Base-by-base conservation (phyloP, 2,113 vertebrate genomes). In the Myxocyprinus asiaticus region DNA sequence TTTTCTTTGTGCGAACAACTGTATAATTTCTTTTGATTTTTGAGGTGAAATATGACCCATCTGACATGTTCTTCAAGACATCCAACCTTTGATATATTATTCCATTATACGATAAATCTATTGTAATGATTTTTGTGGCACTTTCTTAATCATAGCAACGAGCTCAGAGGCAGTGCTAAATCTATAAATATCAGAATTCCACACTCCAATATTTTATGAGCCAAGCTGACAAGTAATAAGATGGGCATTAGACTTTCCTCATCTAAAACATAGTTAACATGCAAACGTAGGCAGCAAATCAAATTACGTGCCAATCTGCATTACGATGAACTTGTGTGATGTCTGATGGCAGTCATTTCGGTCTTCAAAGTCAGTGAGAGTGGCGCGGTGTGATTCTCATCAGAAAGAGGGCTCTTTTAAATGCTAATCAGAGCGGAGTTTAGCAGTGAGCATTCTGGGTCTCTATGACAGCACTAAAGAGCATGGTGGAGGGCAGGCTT, bases 401-500 rank as follows among this genome's bases (percentile, higher is more conserved):
- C 67, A 69, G 53, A 58, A 33, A 11, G 51, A 4, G 33, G 15
- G 53, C 53, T 4, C 58, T 74, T 74, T 63, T 74, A 74, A 74
- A 63, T 63, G 72, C 45, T 74, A 74, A 74, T 74, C 58, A 14
- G 72, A 74, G 58, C 1, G 4, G 11, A 33, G 58, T 62, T 61
- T 47, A 63, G 45, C 17, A 33, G 58, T 48, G 72, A 74, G 72
- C 58, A 74, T 51, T 62, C 72, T 74, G 72, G 59, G 72, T 74
- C 72, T 63, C 72, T 74, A 74, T 42, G 72, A 59, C 72, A 74
- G 72, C 58, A 14, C 58, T 74, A 42, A 58, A 47, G 70, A 47
- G 70, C 59, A n/a, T 47, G 70, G 55, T 43, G n/a, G 55, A 45
- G 44, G 14, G 58, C 72, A 51, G 62, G 44, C n/a, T 47, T 48